phyloP scores from a whole-genome alignment of 1,140 invertebrate genomes.

The Oedothorax gibbosus region DNA sequence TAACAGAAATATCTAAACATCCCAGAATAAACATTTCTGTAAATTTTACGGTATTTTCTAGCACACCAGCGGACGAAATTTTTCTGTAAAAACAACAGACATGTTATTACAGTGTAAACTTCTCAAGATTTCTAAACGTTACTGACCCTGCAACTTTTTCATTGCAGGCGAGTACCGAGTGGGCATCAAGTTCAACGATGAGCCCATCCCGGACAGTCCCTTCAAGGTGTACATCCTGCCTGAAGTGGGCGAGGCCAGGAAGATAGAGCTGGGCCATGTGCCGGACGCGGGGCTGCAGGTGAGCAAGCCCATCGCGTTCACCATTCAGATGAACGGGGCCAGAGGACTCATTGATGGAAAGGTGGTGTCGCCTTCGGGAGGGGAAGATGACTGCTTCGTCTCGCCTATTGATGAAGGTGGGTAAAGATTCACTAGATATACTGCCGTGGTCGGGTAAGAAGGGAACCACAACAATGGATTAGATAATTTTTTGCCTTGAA shows the following conservation, averaged over 20 bases:
- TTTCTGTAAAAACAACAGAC: no score
- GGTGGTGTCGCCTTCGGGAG: constrained; percentile 88
- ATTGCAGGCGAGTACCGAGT: constrained; percentile 88
- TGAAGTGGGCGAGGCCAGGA: constrained; percentile 92
- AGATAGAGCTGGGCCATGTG: constrained; percentile 91
- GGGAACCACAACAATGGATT: no score
- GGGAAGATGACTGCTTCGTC: constrained; percentile 95
- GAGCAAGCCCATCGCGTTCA: constrained; percentile 93
- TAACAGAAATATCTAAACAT: no score
- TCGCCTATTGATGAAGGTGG: constrained; percentile 91
- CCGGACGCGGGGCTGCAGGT: constrained; percentile 80
- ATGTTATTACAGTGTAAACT: no score
- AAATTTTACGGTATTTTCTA: no score
- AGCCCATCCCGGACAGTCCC: constrained; percentile 97
- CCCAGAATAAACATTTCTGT: no score
- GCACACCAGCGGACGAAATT: no score
- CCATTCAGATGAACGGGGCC: constrained; percentile 93
- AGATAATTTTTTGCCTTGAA: no score
- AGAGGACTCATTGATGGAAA: constrained; percentile 91
- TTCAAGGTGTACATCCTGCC: constrained; percentile 92
- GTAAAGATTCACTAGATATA: no score
- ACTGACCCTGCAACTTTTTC: background rate
- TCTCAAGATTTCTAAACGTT: no score
- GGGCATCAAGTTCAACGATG: constrained; percentile 97
- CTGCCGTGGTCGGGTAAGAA: no score